Base-by-base conservation (phyloP, 2,797 vertebrate genomes). In the Gallinago solitaria region DNA sequence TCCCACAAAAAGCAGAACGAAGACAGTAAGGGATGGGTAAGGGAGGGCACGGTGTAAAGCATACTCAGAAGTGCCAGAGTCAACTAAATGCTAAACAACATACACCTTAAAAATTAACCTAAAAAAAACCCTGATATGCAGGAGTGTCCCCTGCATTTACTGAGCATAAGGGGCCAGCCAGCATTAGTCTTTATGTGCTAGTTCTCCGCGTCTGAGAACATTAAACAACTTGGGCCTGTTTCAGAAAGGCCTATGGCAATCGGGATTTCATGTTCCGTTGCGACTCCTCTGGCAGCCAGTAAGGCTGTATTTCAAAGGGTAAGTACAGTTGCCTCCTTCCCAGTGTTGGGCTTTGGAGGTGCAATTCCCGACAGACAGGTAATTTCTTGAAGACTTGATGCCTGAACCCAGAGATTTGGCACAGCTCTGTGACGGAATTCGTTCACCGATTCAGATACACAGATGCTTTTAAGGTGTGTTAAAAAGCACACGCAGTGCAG, bases 381-480 rank as follows among this genome's bases (percentile, higher is more conserved):
- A 12, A 41, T 10, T 68, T 69, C 61, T 51, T n/a, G 51, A 56
- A 39, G 71, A 73, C 32, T 5, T 32, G 59, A 75, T 5, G 23
- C 48, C 51, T 64, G 78, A 84, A 20, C 64, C 28, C 60, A 33
- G 63, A 39, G 83, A 27, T 41, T 4, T 27, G 1, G 77, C 83
- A 25, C 27, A 70, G 81, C 79, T 45, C 75, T 56, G 71, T 5
- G 48, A 5, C 5, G 48, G 82, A 61, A 78, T 51, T 68, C 54
- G 24, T 19, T 37, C 33, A 19, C 48, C 1, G 5, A 1, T 16
- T 60, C 85, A 79, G 75, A 43, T 68, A 50, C 64, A 53, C 80
- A 80, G 78, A 87, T 87, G 81, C 86, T 87, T 67, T 32, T 70
- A 75, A 95, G 93, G 93, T 94, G 95, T 61, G 83, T 73, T 89